Base-by-base conservation (phyloP, 2,888 invertebrate genomes). In the Conus canariensis region DNA sequence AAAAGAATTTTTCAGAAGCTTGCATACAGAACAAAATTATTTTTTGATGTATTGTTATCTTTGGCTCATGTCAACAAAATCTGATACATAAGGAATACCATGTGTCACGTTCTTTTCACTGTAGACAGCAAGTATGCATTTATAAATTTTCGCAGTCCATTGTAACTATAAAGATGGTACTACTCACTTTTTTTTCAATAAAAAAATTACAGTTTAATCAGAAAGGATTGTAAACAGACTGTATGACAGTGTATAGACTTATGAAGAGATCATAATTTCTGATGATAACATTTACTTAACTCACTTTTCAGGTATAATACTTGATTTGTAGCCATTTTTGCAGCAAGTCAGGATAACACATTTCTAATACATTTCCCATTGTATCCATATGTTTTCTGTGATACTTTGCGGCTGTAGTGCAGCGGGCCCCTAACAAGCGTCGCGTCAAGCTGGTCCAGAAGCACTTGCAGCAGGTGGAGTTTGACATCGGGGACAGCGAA, bases 401-500 rank as follows among this genome's bases (percentile, higher is more conserved):
- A 64, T 19, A 4, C n/a, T 86, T 14, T 86, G 86, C 64, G 30
- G 10, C 9, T 82, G 56, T 92, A 96, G 95, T 95, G 85, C 93
- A 95, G 90, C 96, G 98, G 95, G 98, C 98, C 96, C 98, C 98
- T 16, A 98, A 98, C 92, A 98, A 98, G 96, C 97, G 98, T 90
- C 97, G 97, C 95, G 98, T 98, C 70, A 98, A 98, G 96, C 98
- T 98, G 91, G 98, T 97, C 91, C 95, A 95, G 88, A 95, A 95
- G 80, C 96, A 96, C 91, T 92, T 96, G 90, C 94, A 96, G 58
- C 96, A 96, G 91, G 93, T 96, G 7, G 95, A 96, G 93, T 96
- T 96, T 94, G 98, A 98, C 97, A 97, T 98, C 91, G 98, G 98
- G 74, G 98, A 98, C 96, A 98, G 98, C 95, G 98, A 98, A 0